Conservation (phyloP, 2,113 vertebrate genomes). For the Hippopotamus amphibius region DNA sequence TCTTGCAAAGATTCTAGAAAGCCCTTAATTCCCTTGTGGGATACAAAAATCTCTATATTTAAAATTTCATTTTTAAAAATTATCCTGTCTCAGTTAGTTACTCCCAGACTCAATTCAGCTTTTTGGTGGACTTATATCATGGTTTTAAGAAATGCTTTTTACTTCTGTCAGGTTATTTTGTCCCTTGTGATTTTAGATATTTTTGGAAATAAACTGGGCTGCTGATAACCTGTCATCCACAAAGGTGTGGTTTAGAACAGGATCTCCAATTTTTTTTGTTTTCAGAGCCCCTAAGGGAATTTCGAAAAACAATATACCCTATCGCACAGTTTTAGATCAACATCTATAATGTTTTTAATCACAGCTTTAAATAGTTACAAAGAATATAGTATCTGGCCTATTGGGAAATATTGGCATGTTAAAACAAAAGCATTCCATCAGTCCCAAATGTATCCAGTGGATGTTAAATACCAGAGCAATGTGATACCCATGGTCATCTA, state of each 20-base stretch:
- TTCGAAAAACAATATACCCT: background rate
- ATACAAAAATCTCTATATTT: background rate
- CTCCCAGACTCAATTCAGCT: background rate
- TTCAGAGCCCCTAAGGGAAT: background rate
- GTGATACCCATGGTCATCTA: background rate
- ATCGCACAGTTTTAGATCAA: background rate
- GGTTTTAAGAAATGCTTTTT: background rate
- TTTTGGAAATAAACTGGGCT: background rate
- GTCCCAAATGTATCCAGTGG: background rate
- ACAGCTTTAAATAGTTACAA: background rate
- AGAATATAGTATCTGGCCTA: constrained; percentile 16
- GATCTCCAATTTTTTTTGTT: background rate
- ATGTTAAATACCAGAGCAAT: background rate
- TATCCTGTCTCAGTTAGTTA: background rate
- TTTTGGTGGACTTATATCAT: background rate
- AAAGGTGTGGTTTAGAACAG: background rate
- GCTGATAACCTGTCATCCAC: background rate
- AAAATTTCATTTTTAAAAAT: constrained; percentile 22
- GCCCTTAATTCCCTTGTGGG: background rate
- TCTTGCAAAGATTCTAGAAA: background rate
- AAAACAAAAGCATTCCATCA: background rate
- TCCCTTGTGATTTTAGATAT: background rate
- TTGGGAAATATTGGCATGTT: background rate
- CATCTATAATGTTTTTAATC: background rate
- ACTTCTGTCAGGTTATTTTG: background rate